Evolutionary conservation across 2,888 invertebrate genomes (phyloP), one percentile per base, ranked within the genome.

Genomic region (Melieria crassipennis): DNA sequence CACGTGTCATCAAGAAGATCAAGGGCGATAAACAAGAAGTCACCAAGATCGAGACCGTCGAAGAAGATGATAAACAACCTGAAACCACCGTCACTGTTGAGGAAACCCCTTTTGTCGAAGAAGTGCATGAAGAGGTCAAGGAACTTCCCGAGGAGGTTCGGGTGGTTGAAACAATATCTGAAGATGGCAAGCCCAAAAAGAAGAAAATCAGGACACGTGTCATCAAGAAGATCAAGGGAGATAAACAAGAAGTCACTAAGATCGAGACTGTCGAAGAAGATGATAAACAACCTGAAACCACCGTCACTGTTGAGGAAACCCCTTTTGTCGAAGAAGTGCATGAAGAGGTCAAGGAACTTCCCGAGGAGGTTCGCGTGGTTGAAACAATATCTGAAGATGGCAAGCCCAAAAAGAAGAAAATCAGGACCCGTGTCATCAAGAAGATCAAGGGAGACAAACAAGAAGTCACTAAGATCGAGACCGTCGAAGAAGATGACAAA

Each of bases 1-100:
- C 58, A 13, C 58, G 66, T 1, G 43, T 48, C 66, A 66, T 66
- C 42, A 66, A 66, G 11, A 66, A 58, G 66, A 42, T 66, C 7
- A 66, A 66, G 42, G 66, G 66, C 50, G 66, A n/a, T 50, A 66
- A 66, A 66, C 66, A 66, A 50, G 66, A 66, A 66, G 66, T 66
- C 48, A 66, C 66, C 11, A 66, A 66, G n/a, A 66, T 66, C n/a
- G 66, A 66, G n/a, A 66, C 66, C 7, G 66, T 66, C 7, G 58
- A 66, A 42, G 66, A 66, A 48, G 66, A 66, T 66, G 66, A 58
- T 43, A 66, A 66, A 58, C 47, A 66, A 30, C 66, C 66, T 6
- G 66, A 66, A 57, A 66, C 66, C 5, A 66, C 58, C 42, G 66
- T 66, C 7, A 66, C 58, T n/a, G 66, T 66, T 43, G 66, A 58